Evolutionary conservation across 2,888 invertebrate genomes (phyloP).

Genomic region (Rhingia rostrata): DNA sequence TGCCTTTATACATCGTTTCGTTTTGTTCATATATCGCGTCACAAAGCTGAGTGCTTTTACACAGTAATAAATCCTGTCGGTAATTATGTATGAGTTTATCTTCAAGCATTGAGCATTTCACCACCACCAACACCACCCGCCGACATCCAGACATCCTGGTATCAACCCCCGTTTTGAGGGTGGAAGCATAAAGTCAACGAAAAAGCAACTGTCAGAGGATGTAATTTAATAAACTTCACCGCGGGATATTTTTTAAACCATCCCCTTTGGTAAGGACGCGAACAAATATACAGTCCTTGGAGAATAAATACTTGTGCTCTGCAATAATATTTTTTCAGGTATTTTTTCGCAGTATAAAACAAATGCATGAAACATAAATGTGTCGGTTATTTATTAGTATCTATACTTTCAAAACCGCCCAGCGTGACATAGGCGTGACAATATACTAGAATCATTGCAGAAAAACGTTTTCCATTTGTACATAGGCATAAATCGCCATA

Average conservation of each 20-base stretch:
- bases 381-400: constrained; percentile 3
- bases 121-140: background rate
- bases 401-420: background rate
- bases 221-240: constrained; percentile 83
- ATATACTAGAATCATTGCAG: background rate
- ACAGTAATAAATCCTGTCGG: constrained; percentile 57
- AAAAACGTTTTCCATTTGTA: background rate
- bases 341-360: constrained; percentile 6
- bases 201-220: constrained; percentile 80
- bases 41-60: constrained; percentile 23
- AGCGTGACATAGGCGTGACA: constrained; percentile 3
- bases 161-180: constrained; percentile 18
- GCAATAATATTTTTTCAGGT: constrained; percentile 35
- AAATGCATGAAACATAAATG: constrained; percentile 9
- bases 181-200: constrained; percentile 23
- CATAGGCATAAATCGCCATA: too few species aligned
- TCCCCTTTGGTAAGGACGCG: constrained; percentile 48
- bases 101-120: constrained; percentile 14
- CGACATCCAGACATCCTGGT: background rate
- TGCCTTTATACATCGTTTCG: background rate
- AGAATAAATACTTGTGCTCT: constrained; percentile 44
- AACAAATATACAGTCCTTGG: constrained; percentile 51
- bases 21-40: constrained; percentile 30
- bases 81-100: constrained; percentile 60
- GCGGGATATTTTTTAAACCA: constrained; percentile 80